Evolutionary conservation across 2,888 invertebrate species (phyloP).

Genomic region (Erpobdella octoculata): DNA sequence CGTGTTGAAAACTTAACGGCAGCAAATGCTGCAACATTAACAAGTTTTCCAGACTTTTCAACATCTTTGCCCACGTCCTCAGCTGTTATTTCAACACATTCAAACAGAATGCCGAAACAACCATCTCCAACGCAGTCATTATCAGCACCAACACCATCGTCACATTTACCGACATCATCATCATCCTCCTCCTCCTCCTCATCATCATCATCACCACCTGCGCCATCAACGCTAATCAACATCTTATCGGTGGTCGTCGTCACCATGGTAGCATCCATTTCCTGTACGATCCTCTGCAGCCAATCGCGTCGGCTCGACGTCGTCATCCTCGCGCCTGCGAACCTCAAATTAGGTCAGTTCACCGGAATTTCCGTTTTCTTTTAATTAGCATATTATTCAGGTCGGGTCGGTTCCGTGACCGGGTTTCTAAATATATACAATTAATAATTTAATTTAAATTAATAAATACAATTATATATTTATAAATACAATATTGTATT

Average conservation of each 20-base stretch:
- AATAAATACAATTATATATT: background rate
- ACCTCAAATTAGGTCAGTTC: constrained; percentile 6
- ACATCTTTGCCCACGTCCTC: too few relatives aligned
- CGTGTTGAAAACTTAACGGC: too few relatives aligned
- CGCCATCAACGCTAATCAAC: background rate
- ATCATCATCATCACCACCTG: background rate
- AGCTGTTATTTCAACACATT: too few relatives aligned
- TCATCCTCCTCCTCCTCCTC: too few relatives aligned
- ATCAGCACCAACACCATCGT: too few relatives aligned
- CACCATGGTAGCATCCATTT: background rate
- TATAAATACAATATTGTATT: background rate
- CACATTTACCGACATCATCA: too few relatives aligned
- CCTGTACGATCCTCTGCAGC: background rate
- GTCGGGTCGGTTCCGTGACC: background rate
- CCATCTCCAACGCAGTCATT: too few relatives aligned
- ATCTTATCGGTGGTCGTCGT: background rate
- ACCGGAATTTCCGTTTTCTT: background rate
- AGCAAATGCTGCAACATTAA: too few relatives aligned
- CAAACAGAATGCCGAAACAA: too few relatives aligned
- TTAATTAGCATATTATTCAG: background rate
- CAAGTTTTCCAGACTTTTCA: too few relatives aligned
- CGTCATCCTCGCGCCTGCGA: background rate
- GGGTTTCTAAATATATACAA: background rate
- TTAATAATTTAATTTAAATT: background rate
- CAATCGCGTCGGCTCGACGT: background rate